Conservation (phyloP, 1,140 invertebrate species). For the Halotydeus destructor region DNA sequence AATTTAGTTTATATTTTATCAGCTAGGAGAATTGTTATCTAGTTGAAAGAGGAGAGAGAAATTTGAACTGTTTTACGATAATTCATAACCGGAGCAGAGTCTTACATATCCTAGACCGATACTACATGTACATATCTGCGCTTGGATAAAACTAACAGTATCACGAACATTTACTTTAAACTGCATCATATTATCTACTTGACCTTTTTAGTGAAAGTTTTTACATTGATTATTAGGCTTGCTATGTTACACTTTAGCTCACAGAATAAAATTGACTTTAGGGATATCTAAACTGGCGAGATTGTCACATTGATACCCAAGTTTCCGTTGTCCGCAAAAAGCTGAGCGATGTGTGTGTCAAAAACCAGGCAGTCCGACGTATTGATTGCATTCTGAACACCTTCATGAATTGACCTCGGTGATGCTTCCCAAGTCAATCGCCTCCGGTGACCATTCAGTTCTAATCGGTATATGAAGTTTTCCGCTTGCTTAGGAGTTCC, state of each 20-base stretch:
- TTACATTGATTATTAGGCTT: too few relatives aligned
- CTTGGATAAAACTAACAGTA: too few relatives aligned
- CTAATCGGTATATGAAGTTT: conserved; percentile 89
- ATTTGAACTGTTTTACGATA: neutral
- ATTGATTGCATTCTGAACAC: conserved; percentile 90
- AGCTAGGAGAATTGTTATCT: neutral
- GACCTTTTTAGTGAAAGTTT: too few relatives aligned
- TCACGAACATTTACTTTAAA: too few relatives aligned
- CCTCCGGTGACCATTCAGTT: conserved; percentile 79
- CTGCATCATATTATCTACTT: too few relatives aligned
- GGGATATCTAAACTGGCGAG: conserved; percentile 27
- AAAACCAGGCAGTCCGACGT: conserved; percentile 97
- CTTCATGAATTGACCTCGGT: conserved; percentile 93
- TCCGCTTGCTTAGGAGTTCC: conserved; percentile 96
- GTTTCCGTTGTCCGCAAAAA: conserved; percentile 98
- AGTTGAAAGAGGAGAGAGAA: neutral
- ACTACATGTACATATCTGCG: too few relatives aligned
- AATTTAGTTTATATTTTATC: neutral
- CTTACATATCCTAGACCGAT: too few relatives aligned
- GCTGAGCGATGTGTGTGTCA: conserved; percentile 88
- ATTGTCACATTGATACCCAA: conserved; percentile 99
- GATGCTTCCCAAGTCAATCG: conserved; percentile 97
- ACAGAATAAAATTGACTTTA: too few relatives aligned
- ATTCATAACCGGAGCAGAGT: too few relatives aligned
- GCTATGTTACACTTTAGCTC: too few relatives aligned